phyloP scores from a whole-genome alignment of 2,888 invertebrate species.

The Ectemnius lituratus region DNA sequence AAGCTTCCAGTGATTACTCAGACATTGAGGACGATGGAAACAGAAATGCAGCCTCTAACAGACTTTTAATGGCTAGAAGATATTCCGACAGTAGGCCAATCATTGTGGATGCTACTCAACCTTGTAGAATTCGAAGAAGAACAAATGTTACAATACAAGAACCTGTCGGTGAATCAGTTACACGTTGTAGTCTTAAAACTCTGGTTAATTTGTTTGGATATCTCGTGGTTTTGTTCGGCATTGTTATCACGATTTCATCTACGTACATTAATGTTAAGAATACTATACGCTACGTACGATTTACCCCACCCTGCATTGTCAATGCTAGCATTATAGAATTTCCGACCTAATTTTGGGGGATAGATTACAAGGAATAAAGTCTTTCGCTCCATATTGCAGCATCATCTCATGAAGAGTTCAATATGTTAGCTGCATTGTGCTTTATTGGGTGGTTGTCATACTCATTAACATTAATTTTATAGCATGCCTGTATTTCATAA shows the following conservation, averaged over 20 bases:
- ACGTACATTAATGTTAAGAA: constrained; percentile 86
- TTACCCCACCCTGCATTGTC: constrained; percentile 86
- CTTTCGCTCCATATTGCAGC: background rate
- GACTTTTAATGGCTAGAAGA: constrained; percentile 28
- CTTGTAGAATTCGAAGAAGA: constrained; percentile 30
- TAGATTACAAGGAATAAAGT: background rate
- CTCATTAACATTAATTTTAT: too few species aligned
- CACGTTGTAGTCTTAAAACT: constrained; percentile 21
- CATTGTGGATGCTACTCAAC: constrained; percentile 61
- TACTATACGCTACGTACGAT: constrained; percentile 82
- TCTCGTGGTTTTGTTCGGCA: constrained; percentile 82
- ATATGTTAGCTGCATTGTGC: background rate
- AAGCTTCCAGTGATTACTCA: constrained; percentile 16
- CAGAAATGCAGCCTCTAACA: background rate
- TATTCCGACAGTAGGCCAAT: constrained; percentile 36
- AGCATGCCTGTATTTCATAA: too few species aligned
- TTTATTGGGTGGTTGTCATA: too few species aligned
- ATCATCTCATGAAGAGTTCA: background rate
- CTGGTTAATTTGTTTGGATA: constrained; percentile 80
- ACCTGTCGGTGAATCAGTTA: background rate
- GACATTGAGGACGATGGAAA: constrained; percentile 46
- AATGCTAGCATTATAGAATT: constrained; percentile 78
- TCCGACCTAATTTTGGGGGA: background rate
- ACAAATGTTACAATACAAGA: background rate
- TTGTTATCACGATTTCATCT: constrained; percentile 83